Conservation (phyloP, 2,797 vertebrate genomes). For the Argentina silus region DNA sequence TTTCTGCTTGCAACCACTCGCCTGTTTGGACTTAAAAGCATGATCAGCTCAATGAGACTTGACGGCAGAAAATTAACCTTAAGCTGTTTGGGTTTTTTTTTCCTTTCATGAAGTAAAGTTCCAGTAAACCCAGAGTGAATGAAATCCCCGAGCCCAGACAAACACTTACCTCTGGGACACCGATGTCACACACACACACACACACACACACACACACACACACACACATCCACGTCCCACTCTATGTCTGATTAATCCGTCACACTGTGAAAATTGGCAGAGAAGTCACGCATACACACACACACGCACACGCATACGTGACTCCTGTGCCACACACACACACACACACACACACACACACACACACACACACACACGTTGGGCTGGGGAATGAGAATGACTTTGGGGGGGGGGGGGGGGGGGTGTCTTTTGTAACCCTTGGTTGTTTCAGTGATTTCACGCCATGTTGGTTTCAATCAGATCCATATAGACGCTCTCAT, state of each 20-base stretch:
- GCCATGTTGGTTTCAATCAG: constrained; percentile 65
- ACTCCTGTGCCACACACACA: too few relatives aligned
- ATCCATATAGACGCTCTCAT: constrained; percentile 47
- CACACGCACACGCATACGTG: neutral
- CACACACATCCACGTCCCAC: constrained; percentile 13
- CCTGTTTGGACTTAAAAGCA: constrained; percentile 50
- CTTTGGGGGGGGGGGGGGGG: constrained; percentile 56
- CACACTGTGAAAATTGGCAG: constrained; percentile 41
- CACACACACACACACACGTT: constrained; percentile 22
- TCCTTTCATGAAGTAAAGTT: constrained; percentile 67
- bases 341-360: constrained; percentile 16
- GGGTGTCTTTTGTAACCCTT: constrained; percentile 48
- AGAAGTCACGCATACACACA: constrained; percentile 3
- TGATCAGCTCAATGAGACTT: constrained; percentile 58
- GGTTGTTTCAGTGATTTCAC: constrained; percentile 67
- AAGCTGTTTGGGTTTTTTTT: constrained; percentile 52
- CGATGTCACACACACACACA: neutral
- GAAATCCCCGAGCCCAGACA: constrained; percentile 20
- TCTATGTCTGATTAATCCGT: constrained; percentile 50
- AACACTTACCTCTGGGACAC: neutral
- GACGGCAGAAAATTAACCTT: constrained; percentile 60
- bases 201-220: constrained; percentile 5
- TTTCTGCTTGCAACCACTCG: constrained; percentile 28
- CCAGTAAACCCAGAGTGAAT: constrained; percentile 51
- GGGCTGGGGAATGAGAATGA: constrained; percentile 37